These are phyloP conservation scores for Otus sunia DNA, from an alignment of 2,113 vertebrate genomes.

Conservation along the genomic window DNA sequence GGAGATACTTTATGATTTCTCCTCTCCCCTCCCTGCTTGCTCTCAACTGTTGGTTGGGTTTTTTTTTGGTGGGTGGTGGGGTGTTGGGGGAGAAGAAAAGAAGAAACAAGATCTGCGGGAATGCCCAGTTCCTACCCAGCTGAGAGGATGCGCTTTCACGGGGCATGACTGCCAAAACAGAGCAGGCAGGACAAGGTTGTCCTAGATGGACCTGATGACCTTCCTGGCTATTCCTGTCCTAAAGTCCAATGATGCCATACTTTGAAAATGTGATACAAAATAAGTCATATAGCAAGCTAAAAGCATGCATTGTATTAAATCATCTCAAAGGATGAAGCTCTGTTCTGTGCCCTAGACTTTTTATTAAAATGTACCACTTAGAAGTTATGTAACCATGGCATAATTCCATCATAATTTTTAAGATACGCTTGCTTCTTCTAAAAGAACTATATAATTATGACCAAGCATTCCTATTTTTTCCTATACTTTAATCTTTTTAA, in stretches of 20 bases:
- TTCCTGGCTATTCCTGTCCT: not conserved
- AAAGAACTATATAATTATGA: constrained; percentile 39
- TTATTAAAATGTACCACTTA: not conserved
- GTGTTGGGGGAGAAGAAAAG: no score
- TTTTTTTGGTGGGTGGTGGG: no score
- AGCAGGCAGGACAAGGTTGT: not conserved
- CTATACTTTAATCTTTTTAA: not conserved
- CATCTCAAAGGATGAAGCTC: not conserved
- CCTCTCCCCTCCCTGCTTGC: not conserved
- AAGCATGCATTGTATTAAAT: not conserved
- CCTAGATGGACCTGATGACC: not conserved
- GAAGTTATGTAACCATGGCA: constrained; percentile 10
- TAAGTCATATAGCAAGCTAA: not conserved
- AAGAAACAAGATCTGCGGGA: not conserved
- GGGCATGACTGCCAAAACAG: not conserved
- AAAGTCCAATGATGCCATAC: not conserved
- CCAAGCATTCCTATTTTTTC: constrained; percentile 11
- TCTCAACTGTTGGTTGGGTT: not conserved
- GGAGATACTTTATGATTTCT: not conserved
- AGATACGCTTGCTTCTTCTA: not conserved
- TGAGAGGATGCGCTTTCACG: not conserved
- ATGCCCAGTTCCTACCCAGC: not conserved
- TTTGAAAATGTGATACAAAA: not conserved
- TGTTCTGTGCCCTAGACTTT: not conserved
- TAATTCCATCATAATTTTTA: constrained; percentile 5